Evolutionary conservation across 1,140 invertebrate species (phyloP), one percentile per base, ranked within the genome.

Genomic region (Drosophila albomicans): DNA sequence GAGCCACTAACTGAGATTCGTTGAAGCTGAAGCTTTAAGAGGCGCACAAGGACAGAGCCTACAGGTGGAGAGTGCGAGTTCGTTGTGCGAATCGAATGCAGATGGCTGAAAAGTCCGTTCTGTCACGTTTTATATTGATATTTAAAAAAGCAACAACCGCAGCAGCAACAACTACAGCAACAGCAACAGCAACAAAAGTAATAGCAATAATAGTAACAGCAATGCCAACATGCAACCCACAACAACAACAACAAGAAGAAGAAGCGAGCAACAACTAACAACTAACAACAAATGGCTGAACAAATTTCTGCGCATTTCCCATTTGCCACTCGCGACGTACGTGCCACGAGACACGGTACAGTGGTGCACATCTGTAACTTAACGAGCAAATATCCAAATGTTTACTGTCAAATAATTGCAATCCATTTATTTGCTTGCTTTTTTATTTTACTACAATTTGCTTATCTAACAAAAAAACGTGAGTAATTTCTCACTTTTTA

Each of bases 81-180:
- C 0, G 51, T 6, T n/a, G 4, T 16, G 3, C 3, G 3, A 16
- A 52, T 16, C n/a, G 28, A n/a, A 45, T 67, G 16, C 41, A 46
- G 51, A 45, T 68, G 64, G 64, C 38, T 71, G 64, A 70, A 63
- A 58, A 45, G 41, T 38, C 62, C 68, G 63, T 78, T 75, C 75
- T 88, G 81, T 89, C 85, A 89, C 85, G 85, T 89, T 89, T 89
- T 89, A 89, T 85, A 89, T 89, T 89, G 85, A 89, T 89, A 89
- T 89, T 89, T 78, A 81, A 89, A 89, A 82, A 85, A 77, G 63
- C 46, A 79, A 65, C 46, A 76, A 70, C 62, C 20, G 25, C 6
- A 57, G 63, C 7, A 56, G 49, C 52, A 25, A n/a, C 7, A 52
- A 16, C 13, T 35, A 25, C 38, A 49, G 56, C 25, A 8, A 16